Base-by-base conservation (phyloP, 2,797 vertebrate genomes). In the Acipenser transmontanus region DNA sequence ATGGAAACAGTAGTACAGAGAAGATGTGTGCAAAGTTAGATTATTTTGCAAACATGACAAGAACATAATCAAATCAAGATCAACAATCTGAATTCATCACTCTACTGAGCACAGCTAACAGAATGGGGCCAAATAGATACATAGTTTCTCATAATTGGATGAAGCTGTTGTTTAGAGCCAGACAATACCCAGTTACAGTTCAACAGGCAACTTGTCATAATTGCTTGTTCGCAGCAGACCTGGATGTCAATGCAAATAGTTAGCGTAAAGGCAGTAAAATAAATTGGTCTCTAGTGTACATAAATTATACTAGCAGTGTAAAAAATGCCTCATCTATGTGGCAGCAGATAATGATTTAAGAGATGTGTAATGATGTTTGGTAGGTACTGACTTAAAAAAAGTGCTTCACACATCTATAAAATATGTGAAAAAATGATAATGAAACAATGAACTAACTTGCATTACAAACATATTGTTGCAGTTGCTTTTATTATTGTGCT, bases 261-360 rank as follows among this genome's bases (percentile, higher is more conserved):
- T 82, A 85, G 82, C 75, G 79, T 71, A 2, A 69, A 90, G 81
- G 78, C 66, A 85, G 78, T 20, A 3, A 87, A 90, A 89, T 89
- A 91, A 93, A 92, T 92, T 92, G 88, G 90, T 88, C 88, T 89
- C 89, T 79, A 71, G 88, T 83, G 90, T 88, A 90, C 89, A 90
- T 84, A 91, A 86, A 87, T 79, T 79, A 66, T 50, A 71, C 76
- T 77, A 79, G 77, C 82, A 83, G 74, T 77, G 77, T 71, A 79
- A 81, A 34, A 77, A 78, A 82, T 74, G 81, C 75, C 77, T 88
- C 78, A 83, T 82, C 83, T 80, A 82, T 78, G 73, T 74, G 69
- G 72, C 76, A 75, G 70, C 79, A 83, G 77, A 81, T 79, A 82
- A 82, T 84, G 86, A 85, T 86, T 85, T 85, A 74, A 72, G 81